Conservation (phyloP, 1,140 invertebrate genomes). For the Drosophila neocordata region DNA sequence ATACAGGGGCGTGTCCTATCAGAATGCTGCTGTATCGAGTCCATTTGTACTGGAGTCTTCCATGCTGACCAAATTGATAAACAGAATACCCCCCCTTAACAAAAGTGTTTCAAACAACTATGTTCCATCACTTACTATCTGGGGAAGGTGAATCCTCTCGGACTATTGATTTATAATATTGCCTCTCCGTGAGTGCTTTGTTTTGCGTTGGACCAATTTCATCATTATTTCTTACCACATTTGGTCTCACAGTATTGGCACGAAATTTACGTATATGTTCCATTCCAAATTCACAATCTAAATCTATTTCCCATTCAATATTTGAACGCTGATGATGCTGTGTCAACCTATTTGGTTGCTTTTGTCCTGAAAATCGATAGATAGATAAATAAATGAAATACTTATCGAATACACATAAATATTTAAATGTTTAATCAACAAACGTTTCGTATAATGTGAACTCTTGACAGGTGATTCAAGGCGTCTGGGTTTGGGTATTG, state of each 20-base stretch:
- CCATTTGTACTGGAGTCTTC: too few relatives aligned
- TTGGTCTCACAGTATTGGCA: conserved; percentile 18
- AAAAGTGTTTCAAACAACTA: too few relatives aligned
- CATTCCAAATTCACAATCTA: conserved; percentile 58
- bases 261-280: conserved; percentile 50
- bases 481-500: conserved; percentile 34
- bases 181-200: too few relatives aligned
- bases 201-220: background rate
- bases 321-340: background rate
- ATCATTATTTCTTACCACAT: background rate
- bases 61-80: too few relatives aligned
- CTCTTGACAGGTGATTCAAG: background rate
- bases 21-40: too few relatives aligned
- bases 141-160: too few relatives aligned
- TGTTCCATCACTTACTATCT: too few relatives aligned
- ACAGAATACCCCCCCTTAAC: too few relatives aligned
- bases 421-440: background rate
- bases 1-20: too few relatives aligned
- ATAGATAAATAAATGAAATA: background rate
- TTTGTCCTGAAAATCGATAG: conserved; percentile 28
- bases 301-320: conserved; percentile 31
- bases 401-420: background rate
- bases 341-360: background rate
- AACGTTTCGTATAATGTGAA: background rate
- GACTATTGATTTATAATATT: too few relatives aligned